Evolutionary conservation across 2,888 invertebrate genomes (phyloP).

Genomic region (Phoronis australis): DNA sequence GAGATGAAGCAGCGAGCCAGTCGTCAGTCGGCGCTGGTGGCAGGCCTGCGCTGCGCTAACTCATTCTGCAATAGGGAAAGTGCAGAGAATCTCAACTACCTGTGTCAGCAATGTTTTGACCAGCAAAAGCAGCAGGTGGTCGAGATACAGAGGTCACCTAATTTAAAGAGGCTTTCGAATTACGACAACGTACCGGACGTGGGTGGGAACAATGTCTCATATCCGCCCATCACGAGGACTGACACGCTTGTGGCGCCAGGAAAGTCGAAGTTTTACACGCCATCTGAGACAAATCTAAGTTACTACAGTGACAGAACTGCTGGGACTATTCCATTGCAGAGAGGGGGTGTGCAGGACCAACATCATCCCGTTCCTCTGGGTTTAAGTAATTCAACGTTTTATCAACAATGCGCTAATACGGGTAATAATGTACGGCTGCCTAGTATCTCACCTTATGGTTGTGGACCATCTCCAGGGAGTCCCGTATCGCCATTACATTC

Average conservation of each 20-base stretch:
- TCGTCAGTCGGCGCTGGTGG: slow-evolving; percentile 25
- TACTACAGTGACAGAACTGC: no score
- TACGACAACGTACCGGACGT: neutral
- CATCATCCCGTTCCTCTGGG: no score
- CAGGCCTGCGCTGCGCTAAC: slow-evolving; percentile 53
- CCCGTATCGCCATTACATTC: no score
- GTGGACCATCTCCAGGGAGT: no score
- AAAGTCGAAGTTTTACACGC: slow-evolving; percentile 46
- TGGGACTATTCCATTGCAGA: no score
- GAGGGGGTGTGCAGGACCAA: no score
- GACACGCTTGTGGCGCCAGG: slow-evolving; percentile 20
- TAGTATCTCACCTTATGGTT: no score
- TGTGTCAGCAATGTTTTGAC: slow-evolving; percentile 56
- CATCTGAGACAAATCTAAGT: slow-evolving; percentile 6
- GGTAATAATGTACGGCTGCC: no score
- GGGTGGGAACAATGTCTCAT: no score
- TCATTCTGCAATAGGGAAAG: slow-evolving; percentile 55
- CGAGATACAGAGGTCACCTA: slow-evolving; percentile 13
- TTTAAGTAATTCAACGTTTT: no score
- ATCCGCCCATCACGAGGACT: no score
- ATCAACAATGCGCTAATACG: no score
- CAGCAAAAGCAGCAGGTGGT: slow-evolving; percentile 51
- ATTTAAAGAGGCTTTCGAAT: neutral
- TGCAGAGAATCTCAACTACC: slow-evolving; percentile 55
- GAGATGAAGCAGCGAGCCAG: slow-evolving; percentile 31